Base-by-base conservation (phyloP, 1,140 invertebrate species). In the Patella vulgata region DNA sequence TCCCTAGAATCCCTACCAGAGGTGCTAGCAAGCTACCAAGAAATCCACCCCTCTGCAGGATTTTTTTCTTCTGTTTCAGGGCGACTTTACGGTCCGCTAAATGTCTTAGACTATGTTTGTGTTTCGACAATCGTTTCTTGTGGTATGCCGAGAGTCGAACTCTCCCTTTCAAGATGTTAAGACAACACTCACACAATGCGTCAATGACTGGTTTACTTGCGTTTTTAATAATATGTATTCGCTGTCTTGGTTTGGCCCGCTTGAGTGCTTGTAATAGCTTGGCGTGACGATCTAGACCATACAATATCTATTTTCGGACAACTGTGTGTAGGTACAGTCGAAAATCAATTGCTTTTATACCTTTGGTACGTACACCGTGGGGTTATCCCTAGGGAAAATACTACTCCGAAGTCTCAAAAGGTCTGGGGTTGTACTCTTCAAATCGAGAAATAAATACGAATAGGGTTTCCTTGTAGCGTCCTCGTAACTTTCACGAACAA, bases 381-480 rank as follows among this genome's bases (percentile, higher is more conserved):
- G 46, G 1, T 47, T 6, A 2, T 68, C 54, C 4, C 6, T 1
- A 0, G 55, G 48, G 11, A 68, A 64, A 25, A 64, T 52, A 19
- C 33, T n/a, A 1, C 51, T 52, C 21, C 67, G 25, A 17, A 70
- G 27, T 4, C 63, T 21, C 14, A 54, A 19, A 17, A 40, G 30
- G n/a, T 65, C 59, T 1, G 62, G 54, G 30, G 62, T 65, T 8
- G 19, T 43, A 23, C 44, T 52, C 28, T 55, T 55, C 27, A 70
- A 40, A 42, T 70, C 68, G 3, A 70, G 17, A n/a, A 70, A 14
- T 28, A 70, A 47, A 58, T 70, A 66, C 11, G 54, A 54, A 28
- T 63, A 56, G 2, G 51, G 55, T 43, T 53, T 52, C 2, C 27
- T 28, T 17, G 56, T 55, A 28, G 66, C 47, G 23, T 63, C 66